These are phyloP conservation scores for Tiliqua scincoides DNA, from an alignment of 2,113 vertebrate genomes.

Conservation along the genomic window DNA sequence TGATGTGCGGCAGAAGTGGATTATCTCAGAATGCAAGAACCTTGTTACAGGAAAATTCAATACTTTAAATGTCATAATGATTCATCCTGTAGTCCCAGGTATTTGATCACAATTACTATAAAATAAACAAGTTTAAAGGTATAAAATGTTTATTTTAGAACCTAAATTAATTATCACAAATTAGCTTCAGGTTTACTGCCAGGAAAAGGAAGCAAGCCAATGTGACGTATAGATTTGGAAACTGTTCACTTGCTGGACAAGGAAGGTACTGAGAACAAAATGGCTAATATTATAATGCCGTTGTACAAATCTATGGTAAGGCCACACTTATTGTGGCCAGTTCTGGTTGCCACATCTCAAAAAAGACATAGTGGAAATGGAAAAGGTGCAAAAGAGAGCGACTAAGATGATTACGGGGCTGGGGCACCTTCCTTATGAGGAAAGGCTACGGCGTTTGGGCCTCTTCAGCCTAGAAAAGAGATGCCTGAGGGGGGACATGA, in stretches of 20 bases:
- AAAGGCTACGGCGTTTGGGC: too few relatives aligned
- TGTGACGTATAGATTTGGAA: conserved; percentile 19
- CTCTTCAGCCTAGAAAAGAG: too few relatives aligned
- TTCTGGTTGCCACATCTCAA: too few relatives aligned
- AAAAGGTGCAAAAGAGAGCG: too few relatives aligned
- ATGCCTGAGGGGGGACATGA: too few relatives aligned
- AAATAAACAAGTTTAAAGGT: conserved; percentile 59
- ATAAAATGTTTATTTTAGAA: conserved; percentile 53
- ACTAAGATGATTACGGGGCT: too few relatives aligned
- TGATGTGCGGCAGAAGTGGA: conserved; percentile 41
- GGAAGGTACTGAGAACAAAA: too few relatives aligned
- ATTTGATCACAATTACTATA: conserved; percentile 55
- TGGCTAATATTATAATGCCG: too few relatives aligned
- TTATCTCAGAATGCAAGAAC: conserved; percentile 62
- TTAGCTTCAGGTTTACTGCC: conserved; percentile 30
- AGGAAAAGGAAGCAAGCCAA: conserved; percentile 36
- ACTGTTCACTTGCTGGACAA: neutral
- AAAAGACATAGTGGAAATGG: too few relatives aligned
- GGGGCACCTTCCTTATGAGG: too few relatives aligned
- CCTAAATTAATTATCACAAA: conserved; percentile 36
- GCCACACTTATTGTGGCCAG: too few relatives aligned
- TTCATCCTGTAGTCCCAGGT: conserved; percentile 55
- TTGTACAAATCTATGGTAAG: too few relatives aligned
- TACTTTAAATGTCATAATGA: conserved; percentile 54
- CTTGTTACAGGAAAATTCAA: conserved; percentile 54